Evolutionary conservation across 2,113 vertebrate species (phyloP).

Genomic region (Heterochromis multidens): DNA sequence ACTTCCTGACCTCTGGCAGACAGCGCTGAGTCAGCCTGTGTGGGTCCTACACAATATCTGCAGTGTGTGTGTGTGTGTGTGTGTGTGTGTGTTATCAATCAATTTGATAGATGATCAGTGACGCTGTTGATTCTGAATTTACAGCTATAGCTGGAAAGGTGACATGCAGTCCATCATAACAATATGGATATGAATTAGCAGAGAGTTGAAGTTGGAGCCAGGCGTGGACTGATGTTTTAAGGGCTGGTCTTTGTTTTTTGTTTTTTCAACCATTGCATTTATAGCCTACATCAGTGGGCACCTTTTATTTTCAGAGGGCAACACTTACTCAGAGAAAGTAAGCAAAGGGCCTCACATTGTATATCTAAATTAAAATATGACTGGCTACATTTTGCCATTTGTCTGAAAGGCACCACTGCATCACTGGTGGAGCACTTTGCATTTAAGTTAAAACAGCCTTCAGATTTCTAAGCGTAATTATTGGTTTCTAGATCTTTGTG

Average conservation of each 20-base stretch:
- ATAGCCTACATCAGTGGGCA: not conserved
- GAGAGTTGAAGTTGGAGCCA: not conserved
- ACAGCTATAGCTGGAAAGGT: not conserved
- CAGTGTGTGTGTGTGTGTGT: not conserved
- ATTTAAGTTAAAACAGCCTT: not conserved
- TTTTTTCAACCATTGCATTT: not conserved
- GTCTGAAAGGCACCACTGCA: not conserved
- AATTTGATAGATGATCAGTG: conserved; percentile 36
- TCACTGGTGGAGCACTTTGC: not conserved
- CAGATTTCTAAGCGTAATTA: not conserved
- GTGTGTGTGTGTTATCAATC: not conserved
- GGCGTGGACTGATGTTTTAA: not conserved
- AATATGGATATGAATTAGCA: not conserved
- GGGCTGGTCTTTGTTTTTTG: not conserved
- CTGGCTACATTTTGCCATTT: not conserved
- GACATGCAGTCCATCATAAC: not conserved
- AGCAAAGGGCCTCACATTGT: not conserved
- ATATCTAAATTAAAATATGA: not conserved
- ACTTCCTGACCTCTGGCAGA: conserved; percentile 23
- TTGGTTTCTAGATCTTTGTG: not conserved
- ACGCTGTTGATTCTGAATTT: conserved; percentile 32
- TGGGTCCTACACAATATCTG: not conserved
- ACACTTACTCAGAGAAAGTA: not conserved
- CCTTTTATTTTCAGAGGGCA: not conserved
- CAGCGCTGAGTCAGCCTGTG: conserved; percentile 33